Evolutionary conservation across 2,113 vertebrate genomes (phyloP).

Genomic region (Glaucomys volans): DNA sequence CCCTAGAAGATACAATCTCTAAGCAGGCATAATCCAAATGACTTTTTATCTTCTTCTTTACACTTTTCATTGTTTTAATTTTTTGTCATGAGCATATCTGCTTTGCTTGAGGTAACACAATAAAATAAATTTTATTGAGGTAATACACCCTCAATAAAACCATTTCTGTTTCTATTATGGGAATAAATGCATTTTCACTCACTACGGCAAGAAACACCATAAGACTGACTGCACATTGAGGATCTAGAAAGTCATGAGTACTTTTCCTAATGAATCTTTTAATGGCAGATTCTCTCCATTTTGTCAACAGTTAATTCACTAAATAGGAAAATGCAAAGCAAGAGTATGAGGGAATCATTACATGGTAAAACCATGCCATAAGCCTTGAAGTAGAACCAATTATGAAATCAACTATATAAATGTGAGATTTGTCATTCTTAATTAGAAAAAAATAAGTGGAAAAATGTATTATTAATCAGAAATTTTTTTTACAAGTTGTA

Average conservation of each 20-base stretch:
- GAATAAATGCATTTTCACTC: not conserved
- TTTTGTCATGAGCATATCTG: not conserved
- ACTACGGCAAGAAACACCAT: not conserved
- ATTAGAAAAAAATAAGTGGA: not conserved
- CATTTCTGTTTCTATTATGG: not conserved
- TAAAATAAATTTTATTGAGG: too few species aligned
- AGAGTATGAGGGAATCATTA: not conserved
- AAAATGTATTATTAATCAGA: not conserved
- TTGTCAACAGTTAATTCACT: not conserved
- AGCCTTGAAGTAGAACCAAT: not conserved
- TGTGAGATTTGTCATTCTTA: not conserved
- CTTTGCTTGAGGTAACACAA: not conserved
- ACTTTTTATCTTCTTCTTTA: not conserved
- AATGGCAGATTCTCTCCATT: not conserved
- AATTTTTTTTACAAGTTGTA: not conserved
- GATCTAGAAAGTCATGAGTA: not conserved
- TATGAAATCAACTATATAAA: not conserved
- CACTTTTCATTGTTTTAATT: not conserved
- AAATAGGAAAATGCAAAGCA: not conserved
- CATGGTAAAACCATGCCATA: not conserved
- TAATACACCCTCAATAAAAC: not conserved
- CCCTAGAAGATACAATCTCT: not conserved
- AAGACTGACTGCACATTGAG: not conserved
- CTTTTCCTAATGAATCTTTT: not conserved
- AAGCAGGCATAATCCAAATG: not conserved